A percentile compares a stretch with the other conserved stretches of the same genome.
phyloP scores from a whole-genome alignment of 2,113 vertebrate genomes.

The Lamprologus tigripictilis region DNA sequence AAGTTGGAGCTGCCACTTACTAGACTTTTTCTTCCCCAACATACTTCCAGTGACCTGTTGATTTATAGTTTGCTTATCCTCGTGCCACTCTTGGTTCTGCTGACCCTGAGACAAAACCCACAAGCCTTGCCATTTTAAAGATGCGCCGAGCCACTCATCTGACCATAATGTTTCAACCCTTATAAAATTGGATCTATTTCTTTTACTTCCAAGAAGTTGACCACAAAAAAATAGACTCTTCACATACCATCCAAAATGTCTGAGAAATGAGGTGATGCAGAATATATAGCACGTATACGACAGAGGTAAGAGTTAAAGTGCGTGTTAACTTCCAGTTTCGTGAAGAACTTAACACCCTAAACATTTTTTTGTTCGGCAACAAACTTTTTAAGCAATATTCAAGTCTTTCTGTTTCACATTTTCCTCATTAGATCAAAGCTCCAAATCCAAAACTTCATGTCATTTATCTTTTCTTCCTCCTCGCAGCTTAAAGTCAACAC shows the following conservation, averaged over 20 bases:
- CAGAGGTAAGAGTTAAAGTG: neutral
- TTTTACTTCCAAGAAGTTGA: neutral
- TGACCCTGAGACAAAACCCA: neutral
- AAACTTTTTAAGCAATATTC: neutral
- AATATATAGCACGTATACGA: neutral
- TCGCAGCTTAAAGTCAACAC: neutral
- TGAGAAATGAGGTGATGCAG: neutral
- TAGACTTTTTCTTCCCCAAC: neutral
- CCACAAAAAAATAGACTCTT: neutral
- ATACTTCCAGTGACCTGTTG: neutral
- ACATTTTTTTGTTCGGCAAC: neutral
- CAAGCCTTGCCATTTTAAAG: neutral
- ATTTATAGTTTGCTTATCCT: neutral
- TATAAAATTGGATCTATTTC: neutral
- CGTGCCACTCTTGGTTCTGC: neutral
- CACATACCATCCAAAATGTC: neutral
- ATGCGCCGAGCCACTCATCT: neutral
- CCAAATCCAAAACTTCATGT: neutral
- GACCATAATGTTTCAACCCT: neutral
- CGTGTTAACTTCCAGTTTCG: neutral
- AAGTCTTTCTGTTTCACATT: neutral
- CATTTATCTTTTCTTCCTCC: neutral
- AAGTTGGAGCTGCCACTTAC: neutral
- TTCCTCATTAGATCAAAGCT: neutral
- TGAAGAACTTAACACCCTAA: neutral